phyloP scores from a whole-genome alignment of 2,113 vertebrate genomes.

The Apteryx owenii region DNA sequence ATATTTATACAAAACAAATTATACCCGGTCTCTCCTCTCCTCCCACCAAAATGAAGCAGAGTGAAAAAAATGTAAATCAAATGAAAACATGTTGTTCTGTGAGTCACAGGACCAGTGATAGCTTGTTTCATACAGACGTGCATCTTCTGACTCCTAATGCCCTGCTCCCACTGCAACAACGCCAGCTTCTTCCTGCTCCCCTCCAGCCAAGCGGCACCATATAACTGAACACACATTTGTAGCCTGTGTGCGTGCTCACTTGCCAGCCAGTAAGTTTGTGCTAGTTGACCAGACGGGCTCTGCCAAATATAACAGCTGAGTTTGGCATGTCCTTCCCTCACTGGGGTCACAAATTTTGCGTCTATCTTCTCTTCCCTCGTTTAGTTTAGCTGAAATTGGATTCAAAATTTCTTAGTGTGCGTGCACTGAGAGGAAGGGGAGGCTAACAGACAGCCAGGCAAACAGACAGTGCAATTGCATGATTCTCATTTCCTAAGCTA shows the following conservation, averaged over 20 bases:
- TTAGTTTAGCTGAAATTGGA: neutral
- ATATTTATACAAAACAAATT: neutral
- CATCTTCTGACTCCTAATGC: neutral
- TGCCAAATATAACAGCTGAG: slow-evolving; percentile 22
- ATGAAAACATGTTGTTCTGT: neutral
- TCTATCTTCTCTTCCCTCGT: neutral
- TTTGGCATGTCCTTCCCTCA: neutral
- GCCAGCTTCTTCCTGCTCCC: neutral
- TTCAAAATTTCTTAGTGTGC: neutral
- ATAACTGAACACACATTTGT: neutral
- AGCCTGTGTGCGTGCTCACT: neutral
- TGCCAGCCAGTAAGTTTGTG: neutral
- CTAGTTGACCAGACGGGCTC: neutral
- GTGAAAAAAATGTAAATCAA: too few relatives aligned
- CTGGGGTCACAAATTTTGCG: neutral
- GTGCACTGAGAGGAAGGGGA: neutral
- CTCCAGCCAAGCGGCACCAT: neutral
- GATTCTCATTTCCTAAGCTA: neutral
- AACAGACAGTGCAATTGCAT: neutral
- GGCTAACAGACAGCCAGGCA: neutral
- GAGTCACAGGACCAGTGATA: neutral
- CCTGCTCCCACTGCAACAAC: neutral
- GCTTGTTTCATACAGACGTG: neutral
- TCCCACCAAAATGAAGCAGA: neutral
- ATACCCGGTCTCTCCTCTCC: neutral